Conservation (phyloP, 2,888 invertebrate species). For the Gymnocheta viridis region DNA sequence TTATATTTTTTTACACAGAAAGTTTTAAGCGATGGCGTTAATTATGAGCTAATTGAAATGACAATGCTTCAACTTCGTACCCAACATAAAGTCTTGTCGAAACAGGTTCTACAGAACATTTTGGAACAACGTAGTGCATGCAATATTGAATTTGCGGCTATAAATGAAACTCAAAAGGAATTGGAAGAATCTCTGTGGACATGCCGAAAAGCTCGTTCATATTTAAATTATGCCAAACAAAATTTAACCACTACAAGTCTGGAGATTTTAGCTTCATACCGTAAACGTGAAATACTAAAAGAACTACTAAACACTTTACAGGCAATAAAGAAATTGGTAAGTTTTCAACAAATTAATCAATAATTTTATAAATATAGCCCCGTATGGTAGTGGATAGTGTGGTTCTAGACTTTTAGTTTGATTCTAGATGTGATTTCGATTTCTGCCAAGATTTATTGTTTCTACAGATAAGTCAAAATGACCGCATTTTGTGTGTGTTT, state of each 20-base stretch:
- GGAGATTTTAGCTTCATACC: constrained; percentile 94
- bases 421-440: no score
- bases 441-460: no score
- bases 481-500: no score
- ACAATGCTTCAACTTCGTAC: constrained; percentile 79
- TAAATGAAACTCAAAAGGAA: constrained; percentile 87
- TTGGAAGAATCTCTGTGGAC: constrained; percentile 87
- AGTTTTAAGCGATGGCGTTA: constrained; percentile 78
- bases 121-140: constrained; percentile 95
- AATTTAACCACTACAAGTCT: constrained; percentile 93
- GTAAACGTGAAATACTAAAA: constrained; percentile 92
- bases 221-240: constrained; percentile 89
- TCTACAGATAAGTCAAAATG: no score
- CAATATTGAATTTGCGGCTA: constrained; percentile 91
- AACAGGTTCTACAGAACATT: constrained; percentile 95
- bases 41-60: constrained; percentile 78
- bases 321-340: constrained; percentile 88
- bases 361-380: background rate
- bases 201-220: constrained; percentile 88
- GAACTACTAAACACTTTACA: constrained; percentile 90
- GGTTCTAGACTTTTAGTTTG: no score
- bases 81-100: constrained; percentile 89
- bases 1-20: constrained; percentile 73
- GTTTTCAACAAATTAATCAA: constrained; percentile 14
- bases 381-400: no score